A percentile compares a stretch with the other conserved stretches of the same genome.
phyloP scores from a whole-genome alignment of 2,797 vertebrate species.

The Podargus strigoides region DNA sequence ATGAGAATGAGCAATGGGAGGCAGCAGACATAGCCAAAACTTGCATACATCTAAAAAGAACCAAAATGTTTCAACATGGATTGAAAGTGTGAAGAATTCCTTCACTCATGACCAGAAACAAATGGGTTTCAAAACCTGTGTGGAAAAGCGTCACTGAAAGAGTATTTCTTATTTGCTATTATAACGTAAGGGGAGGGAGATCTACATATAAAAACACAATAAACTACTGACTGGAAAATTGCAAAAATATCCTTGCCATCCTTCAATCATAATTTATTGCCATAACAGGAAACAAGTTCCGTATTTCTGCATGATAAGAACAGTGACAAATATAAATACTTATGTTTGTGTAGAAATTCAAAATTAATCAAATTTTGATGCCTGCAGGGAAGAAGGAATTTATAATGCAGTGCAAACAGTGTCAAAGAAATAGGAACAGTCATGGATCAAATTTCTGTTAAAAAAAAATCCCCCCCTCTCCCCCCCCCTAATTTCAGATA shows the following conservation, averaged over 20 bases:
- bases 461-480: too few relatives aligned
- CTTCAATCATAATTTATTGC: neutral
- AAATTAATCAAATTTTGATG: slow-evolving; percentile 43
- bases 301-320: neutral
- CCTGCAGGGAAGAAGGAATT: neutral
- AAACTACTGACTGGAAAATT: slow-evolving; percentile 5
- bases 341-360: neutral
- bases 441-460: neutral
- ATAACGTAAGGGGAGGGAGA: neutral
- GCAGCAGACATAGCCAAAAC: neutral
- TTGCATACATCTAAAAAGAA: neutral
- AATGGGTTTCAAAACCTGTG: neutral
- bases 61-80: neutral
- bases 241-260: neutral
- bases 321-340: neutral
- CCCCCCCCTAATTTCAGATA: neutral
- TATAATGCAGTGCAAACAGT: neutral
- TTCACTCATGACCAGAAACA: neutral
- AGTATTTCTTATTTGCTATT: neutral
- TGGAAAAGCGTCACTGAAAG: neutral
- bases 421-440: slow-evolving; percentile 10
- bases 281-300: neutral
- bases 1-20: neutral
- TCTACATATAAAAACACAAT: neutral
- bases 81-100: neutral